A percentile compares a stretch with the other conserved stretches of the same genome.
phyloP scores from a whole-genome alignment of 2,113 vertebrate species.

The Daubentonia madagascariensis region DNA sequence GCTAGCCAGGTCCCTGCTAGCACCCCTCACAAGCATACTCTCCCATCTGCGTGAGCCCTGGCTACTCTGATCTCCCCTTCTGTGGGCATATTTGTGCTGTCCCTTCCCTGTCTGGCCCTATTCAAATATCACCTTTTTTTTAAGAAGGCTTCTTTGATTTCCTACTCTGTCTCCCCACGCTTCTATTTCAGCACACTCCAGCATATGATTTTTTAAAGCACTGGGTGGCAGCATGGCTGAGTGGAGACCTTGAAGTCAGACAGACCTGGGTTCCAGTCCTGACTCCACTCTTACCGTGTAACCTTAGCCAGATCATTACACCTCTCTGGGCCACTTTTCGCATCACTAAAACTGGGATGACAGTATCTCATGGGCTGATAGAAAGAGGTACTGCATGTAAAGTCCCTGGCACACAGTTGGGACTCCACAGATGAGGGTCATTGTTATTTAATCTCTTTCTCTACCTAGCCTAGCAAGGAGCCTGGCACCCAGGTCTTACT shows the following conservation, averaged over 20 bases:
- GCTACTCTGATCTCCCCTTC: not conserved
- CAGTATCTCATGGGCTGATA: rapidly evolving
- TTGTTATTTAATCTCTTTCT: not conserved
- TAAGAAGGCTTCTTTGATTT: not conserved
- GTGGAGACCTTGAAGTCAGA: not conserved
- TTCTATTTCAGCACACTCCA: too few relatives aligned
- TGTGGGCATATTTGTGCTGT: too few relatives aligned
- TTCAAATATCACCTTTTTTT: not conserved
- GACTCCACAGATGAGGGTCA: not conserved
- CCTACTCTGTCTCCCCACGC: rapidly evolving
- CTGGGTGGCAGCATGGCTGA: rapidly evolving
- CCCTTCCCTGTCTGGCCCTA: not conserved
- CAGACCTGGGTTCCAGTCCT: not conserved
- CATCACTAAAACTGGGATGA: not conserved
- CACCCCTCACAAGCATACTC: rapidly evolving
- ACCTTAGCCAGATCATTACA: not conserved
- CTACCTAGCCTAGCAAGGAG: not conserved
- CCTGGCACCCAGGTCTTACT: not conserved
- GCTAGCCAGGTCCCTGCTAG: not conserved
- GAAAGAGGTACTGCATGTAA: not conserved
- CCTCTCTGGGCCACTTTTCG: not conserved
- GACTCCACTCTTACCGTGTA: not conserved
- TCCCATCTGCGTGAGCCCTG: rapidly evolving
- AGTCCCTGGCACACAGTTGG: not conserved
- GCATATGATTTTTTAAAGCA: not conserved